A percentile compares a stretch with the other conserved stretches of the same genome.
Evolutionary conservation across 2,888 invertebrate species (phyloP).

Genomic region (Mesorhabditis sp.): DNA sequence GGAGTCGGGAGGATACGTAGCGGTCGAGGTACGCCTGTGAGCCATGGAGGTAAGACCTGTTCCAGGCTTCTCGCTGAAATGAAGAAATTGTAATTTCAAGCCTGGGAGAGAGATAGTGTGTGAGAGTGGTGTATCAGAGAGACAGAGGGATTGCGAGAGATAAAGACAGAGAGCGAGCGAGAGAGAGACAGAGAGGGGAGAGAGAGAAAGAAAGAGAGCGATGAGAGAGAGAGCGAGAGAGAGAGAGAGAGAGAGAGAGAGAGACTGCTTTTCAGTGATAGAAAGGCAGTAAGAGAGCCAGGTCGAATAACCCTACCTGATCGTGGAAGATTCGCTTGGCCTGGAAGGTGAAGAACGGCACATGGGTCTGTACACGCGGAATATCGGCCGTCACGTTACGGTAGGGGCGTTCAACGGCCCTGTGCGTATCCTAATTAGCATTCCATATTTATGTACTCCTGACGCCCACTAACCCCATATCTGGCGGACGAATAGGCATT

Average conservation of each 20-base stretch:
- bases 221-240: too few relatives aligned
- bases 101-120: slow-evolving; percentile 12
- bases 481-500: slow-evolving; percentile 35
- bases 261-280: background rate
- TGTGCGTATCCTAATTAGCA: slow-evolving; percentile 42
- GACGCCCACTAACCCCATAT: slow-evolving; percentile 18
- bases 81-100: slow-evolving; percentile 13
- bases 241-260: too few relatives aligned
- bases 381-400: slow-evolving; percentile 21
- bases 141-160: too few relatives aligned
- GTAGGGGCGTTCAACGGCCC: slow-evolving; percentile 40
- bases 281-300: background rate
- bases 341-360: slow-evolving; percentile 55
- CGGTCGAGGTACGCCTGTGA: slow-evolving; percentile 54
- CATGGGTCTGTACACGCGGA: slow-evolving; percentile 35
- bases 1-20: slow-evolving; percentile 49
- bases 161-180: too few relatives aligned
- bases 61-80: slow-evolving; percentile 23
- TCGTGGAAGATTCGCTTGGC: slow-evolving; percentile 55
- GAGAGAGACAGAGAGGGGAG: too few relatives aligned
- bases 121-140: background rate
- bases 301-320: slow-evolving; percentile 31
- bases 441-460: background rate
- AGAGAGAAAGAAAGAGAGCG: too few relatives aligned
- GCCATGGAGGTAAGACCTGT: slow-evolving; percentile 44